Base-by-base conservation (phyloP, 2,113 vertebrate species). In the Candoia aspera region DNA sequence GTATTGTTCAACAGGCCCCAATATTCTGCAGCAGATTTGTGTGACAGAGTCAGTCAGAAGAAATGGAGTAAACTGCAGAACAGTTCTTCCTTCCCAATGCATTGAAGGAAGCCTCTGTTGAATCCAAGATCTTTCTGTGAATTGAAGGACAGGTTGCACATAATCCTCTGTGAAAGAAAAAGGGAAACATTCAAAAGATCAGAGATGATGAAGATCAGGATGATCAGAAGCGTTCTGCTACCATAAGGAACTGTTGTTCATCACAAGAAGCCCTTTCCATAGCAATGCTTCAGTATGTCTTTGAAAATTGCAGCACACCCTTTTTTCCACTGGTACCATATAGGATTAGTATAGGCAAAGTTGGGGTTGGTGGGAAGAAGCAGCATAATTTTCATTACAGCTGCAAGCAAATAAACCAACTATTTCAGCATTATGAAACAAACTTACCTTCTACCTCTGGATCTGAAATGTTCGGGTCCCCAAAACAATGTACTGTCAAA, bases 401-500 rank as follows among this genome's bases (percentile, higher is more conserved):
- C 29, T 94, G 13, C 6, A 90, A 90, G 83, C 4, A 94, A 95
- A 94, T 33, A 94, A 95, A 92, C 1, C 57, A 84, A 84, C 19
- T 53, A n/a, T 89, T 90, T 94, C 94, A 91, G 17, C 33, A 86
- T 90, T 92, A 49, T 1, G 21, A 6, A 37, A 24, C 9, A 62
- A 42, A 68, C 0, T 5, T 84, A 64, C 15, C 54, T 96, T 93
- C 62, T 2, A 0, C 49, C 55, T 94, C 57, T 64, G n/a, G 93
- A 90, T 94, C 55, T 59, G 73, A 95, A 95, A 94, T 85, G 92
- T 58, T 9, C 23, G 91, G 91, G 79, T 60, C n/a, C 86, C 4
- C 29, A 96, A 96, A 94, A 94, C 90, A 94, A 92, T 86, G 91
- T 55, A 79, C 24, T 95, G 93, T 96, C 96, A 97, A 96, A 86